A percentile compares a stretch with the other conserved stretches of the same genome.
Conservation (phyloP, 2,888 invertebrate species). For the Lordiphosa fenestrarum region DNA sequence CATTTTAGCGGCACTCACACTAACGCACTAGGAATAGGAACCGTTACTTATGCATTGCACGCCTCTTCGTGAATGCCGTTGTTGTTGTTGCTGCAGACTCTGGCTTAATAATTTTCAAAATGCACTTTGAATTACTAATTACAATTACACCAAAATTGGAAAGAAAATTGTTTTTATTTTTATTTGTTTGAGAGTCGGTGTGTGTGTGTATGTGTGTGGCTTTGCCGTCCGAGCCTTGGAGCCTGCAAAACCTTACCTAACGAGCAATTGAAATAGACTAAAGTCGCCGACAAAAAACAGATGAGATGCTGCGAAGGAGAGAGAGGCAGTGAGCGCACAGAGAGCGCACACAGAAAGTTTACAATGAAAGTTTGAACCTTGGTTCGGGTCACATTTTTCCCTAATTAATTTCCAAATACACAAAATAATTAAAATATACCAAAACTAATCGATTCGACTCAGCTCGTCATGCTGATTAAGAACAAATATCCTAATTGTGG, state of each 20-base stretch:
- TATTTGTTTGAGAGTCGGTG: slow-evolving; percentile 12
- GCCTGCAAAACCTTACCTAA: slow-evolving; percentile 59
- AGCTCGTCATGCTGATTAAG: too few species aligned
- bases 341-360: too few species aligned
- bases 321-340: too few species aligned
- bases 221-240: slow-evolving; percentile 37
- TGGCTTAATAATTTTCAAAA: slow-evolving; percentile 28
- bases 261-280: slow-evolving; percentile 61
- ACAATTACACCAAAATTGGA: slow-evolving; percentile 30
- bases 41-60: slow-evolving; percentile 67
- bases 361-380: too few species aligned
- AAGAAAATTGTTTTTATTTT: slow-evolving; percentile 44
- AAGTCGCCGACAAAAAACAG: slow-evolving; percentile 41
- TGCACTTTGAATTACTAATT: slow-evolving; percentile 3
- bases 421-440: too few species aligned
- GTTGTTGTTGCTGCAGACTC: slow-evolving; percentile 27
- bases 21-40: slow-evolving; percentile 51
- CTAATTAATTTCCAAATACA: too few species aligned
- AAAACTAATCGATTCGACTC: too few species aligned
- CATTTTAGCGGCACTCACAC: slow-evolving; percentile 62
- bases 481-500: too few species aligned
- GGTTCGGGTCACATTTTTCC: too few species aligned
- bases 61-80: slow-evolving; percentile 24
- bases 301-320: slow-evolving; percentile 26
- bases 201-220: slow-evolving; percentile 17